Conservation (phyloP, 2,888 invertebrate species). For the Andrena chrysosceles region DNA sequence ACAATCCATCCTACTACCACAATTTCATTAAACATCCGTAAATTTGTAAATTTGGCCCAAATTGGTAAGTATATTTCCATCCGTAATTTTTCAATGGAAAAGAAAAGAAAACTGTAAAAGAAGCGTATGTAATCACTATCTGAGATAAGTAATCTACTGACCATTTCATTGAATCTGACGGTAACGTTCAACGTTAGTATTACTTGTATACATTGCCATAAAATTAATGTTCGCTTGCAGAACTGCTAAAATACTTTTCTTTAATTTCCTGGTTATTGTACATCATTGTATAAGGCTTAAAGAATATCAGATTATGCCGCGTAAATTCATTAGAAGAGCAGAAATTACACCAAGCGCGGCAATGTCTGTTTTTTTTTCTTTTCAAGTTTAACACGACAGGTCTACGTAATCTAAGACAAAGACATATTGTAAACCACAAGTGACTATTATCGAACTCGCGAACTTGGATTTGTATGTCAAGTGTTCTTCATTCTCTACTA, state of each 20-base stretch:
- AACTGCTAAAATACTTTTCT: slow-evolving; percentile 50
- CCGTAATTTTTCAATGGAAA: not conserved
- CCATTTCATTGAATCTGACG: slow-evolving; percentile 21
- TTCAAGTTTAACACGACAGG: slow-evolving; percentile 22
- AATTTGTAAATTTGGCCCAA: slow-evolving; percentile 61
- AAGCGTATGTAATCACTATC: slow-evolving; percentile 16
- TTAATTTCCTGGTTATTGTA: slow-evolving; percentile 49
- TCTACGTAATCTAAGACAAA: slow-evolving; percentile 13
- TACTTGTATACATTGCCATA: slow-evolving; percentile 21
- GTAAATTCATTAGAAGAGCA: slow-evolving; percentile 17
- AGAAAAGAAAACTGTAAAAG: slow-evolving; percentile 4
- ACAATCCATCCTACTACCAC: slow-evolving; percentile 53
- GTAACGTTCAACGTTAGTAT: slow-evolving; percentile 26
- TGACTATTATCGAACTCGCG: slow-evolving; percentile 71
- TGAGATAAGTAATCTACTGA: slow-evolving; percentile 27
- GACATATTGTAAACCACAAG: slow-evolving; percentile 43
- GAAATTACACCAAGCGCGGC: slow-evolving; percentile 37
- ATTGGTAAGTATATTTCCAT: slow-evolving; percentile 21
- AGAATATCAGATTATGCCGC: slow-evolving; percentile 34
- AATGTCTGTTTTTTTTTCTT: slow-evolving; percentile 10
- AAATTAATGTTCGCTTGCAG: slow-evolving; percentile 32
- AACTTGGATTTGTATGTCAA: slow-evolving; percentile 51
- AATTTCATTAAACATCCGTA: slow-evolving; percentile 56
- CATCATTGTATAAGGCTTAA: slow-evolving; percentile 44
- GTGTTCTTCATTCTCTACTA: slow-evolving; percentile 64